Evolutionary conservation across 2,113 vertebrate genomes (phyloP), one percentile per base, ranked within the genome.

Genomic region (Podiceps cristatus): DNA sequence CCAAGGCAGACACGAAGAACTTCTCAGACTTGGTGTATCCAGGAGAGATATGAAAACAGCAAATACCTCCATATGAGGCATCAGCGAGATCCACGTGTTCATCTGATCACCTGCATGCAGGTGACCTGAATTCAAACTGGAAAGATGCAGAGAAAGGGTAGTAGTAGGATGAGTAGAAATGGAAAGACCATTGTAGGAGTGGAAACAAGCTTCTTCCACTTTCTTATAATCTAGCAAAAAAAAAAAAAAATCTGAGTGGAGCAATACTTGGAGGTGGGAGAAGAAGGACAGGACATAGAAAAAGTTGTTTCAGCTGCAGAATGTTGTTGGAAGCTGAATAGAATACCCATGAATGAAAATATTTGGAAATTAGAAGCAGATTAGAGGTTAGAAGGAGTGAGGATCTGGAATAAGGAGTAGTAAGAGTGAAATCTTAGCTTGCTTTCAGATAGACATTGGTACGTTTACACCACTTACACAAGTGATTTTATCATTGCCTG

Each of bases 161-260:
- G 17, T 31, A 71, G 18, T 2, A 69, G 47, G 25, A 74, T 19
- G 31, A 77, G 18, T 35, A 11, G 31, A 76, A 92, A 56, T 0
- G 0, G 27, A 76, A 85, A 75, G 4, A 5, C 40, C 9, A 0
- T 55, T 56, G 6, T 19, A 25, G 25, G 23, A 64, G 31, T 2
- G 0, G 31, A 86, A 91, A 67, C 24, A 73, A 62, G 11, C 31
- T 73, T 24, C 24, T 85, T 80, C n/a, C 2, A 9, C 6, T 80
- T 92, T 64, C 18, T 77, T 80, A 25, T 7, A 59, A 68, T 33
- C 7, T 20, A 64, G 22, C 44, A 75, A 52, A 1, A 13, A 84
- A 62, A 91, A 37, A 37, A 37, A 37, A 37, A 37, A 37, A 37
- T 7, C 37, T 37, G 37, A 9, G 37, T 37, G 37, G 37, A 37